These are phyloP conservation scores for Pedionomus torquatus DNA, from an alignment of 2,113 vertebrate genomes.

Conservation along the genomic window DNA sequence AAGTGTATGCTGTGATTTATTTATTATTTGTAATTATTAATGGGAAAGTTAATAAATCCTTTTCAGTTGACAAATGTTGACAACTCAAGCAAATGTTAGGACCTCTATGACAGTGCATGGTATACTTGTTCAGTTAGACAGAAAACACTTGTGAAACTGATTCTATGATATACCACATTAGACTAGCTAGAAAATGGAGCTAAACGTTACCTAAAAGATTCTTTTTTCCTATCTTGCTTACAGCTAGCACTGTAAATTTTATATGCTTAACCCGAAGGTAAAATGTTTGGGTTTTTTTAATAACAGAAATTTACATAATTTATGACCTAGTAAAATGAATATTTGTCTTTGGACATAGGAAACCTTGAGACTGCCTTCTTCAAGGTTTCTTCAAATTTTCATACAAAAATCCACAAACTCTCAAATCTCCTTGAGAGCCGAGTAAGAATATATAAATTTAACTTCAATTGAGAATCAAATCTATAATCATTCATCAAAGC, in stretches of 20 bases:
- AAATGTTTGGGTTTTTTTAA: neutral
- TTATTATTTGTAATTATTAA: neutral
- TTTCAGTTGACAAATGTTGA: neutral
- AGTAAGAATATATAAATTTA: neutral
- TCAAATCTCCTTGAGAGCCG: neutral
- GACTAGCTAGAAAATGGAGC: neutral
- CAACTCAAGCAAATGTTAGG: neutral
- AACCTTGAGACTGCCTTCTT: neutral
- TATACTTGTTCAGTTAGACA: neutral
- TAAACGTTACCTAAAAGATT: neutral
- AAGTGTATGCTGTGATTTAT: neutral
- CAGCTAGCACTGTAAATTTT: neutral
- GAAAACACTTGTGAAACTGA: neutral
- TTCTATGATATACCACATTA: neutral
- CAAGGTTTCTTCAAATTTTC: neutral
- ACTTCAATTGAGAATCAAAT: neutral
- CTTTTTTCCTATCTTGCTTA: neutral
- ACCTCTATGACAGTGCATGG: accelerated
- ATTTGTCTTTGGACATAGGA: neutral
- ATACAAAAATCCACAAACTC: neutral
- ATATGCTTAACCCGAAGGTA: neutral
- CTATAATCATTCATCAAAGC: neutral
- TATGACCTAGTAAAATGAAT: neutral
- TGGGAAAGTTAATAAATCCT: neutral
- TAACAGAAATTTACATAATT: neutral